Base-by-base conservation (phyloP, 2,888 invertebrate species). In the Sphaeridia pumilis region DNA sequence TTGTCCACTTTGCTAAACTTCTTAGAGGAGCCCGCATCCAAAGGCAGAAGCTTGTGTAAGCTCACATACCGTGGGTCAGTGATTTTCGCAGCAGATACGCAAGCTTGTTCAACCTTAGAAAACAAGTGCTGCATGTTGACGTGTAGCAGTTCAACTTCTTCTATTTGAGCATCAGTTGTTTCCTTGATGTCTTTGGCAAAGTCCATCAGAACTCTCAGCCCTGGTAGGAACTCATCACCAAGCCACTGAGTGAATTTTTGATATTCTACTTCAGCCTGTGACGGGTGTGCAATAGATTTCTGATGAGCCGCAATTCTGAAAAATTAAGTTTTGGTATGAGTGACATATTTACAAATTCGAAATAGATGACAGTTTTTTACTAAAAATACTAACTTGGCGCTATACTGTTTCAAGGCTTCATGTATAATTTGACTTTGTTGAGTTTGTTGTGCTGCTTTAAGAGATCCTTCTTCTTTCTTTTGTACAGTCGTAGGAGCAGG, bases 131-230 rank as follows among this genome's bases (percentile, higher is more conserved):
- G 52, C 26, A 52, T 24, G 10, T 25, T 52, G 1, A 38, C 24
- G 20, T 22, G 36, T 12, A 52, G 31, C 3, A 45, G 36, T 10
- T 52, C 46, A 17, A 52, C 35, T 41, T 52, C 52, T 38, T 52
- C 52, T n/a, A 24, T 20, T 28, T 52, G 52, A 24, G 46, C 52
- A 25, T 46, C 36, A 7, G 52, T 52, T 36, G 52, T 52, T 20
- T 52, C 52, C 25, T 45, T 27, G 31, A 52, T 52, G 46, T 52
- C 45, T 14, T 20, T 24, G 24, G 52, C 25, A 38, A 52, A 52
- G 21, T 52, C 52, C n/a, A 17, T 46, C 24, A 52, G 26, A n/a
- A 26, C 28, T 21, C 31, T 24, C 31, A 46, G 35, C 12, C 46
- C 52, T 27, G 20, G 36, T 26, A 34, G n/a, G 17, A 52, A 25